These are phyloP conservation scores for Hylomyscus alleni DNA, from an alignment of 2,797 vertebrate genomes.

Conservation along the genomic window DNA sequence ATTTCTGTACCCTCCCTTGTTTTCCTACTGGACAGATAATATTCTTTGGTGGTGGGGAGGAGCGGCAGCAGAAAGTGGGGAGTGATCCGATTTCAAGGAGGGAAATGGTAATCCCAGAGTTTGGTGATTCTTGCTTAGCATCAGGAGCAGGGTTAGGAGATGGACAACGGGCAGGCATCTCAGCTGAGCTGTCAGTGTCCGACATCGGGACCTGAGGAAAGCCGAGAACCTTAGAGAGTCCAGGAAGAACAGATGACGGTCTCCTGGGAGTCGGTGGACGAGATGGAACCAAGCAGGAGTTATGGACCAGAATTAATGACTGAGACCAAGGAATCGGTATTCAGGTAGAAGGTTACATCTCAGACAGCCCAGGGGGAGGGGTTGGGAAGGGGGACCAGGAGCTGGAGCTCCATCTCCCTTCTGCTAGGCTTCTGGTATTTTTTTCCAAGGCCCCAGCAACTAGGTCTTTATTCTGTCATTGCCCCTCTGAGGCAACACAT, in stretches of 20 bases:
- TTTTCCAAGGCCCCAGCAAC: constrained; percentile 55
- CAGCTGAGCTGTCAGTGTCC: not conserved
- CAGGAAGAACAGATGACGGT: not conserved
- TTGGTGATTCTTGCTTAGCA: not conserved
- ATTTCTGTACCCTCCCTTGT: constrained; percentile 23
- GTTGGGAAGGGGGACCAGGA: not conserved
- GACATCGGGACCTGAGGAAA: not conserved
- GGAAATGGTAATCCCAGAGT: constrained; percentile 31
- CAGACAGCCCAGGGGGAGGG: not conserved
- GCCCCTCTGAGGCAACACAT: not conserved
- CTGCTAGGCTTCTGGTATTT: not conserved
- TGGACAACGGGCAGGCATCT: not conserved
- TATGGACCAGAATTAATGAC: constrained; percentile 30
- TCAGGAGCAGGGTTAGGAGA: not conserved
- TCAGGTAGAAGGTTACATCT: constrained; percentile 73
- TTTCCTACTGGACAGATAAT: not conserved
- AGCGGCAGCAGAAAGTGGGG: not conserved
- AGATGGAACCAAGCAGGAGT: constrained; percentile 16
- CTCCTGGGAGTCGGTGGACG: not conserved
- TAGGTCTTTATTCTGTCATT: constrained; percentile 80
- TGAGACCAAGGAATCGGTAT: not conserved
- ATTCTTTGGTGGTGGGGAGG: not conserved
- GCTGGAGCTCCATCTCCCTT: constrained; percentile 63
- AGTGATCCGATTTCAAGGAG: constrained; percentile 63
- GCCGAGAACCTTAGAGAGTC: constrained; percentile 27